A percentile compares a stretch with the other conserved stretches of the same genome.
Conservation (phyloP, 2,113 vertebrate species). For the Mus musculus region GRCm39 chr9:49231501-49232000, state of each 20-base stretch:
- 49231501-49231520: background rate
- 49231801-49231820: background rate
- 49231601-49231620: background rate
- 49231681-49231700: background rate
- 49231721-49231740: background rate
- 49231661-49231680: background rate
- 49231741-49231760: background rate
- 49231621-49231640: background rate
- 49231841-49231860: too few species aligned
- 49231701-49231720: background rate
- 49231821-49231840: too few species aligned
- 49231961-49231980: too few species aligned
- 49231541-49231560: background rate
- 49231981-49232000: too few species aligned
- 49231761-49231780: background rate
- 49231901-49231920: too few species aligned
- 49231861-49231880: too few species aligned
- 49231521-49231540: background rate
- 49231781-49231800: background rate
- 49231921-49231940: too few species aligned
- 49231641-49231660: background rate
- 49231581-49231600: background rate
- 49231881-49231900: too few species aligned
- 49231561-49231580: background rate
- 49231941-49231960: too few species aligned